A percentile compares a stretch with the other conserved stretches of the same genome.
Evolutionary conservation across 1,140 invertebrate genomes (phyloP).

Genomic region (Drosophila watanabei): DNA sequence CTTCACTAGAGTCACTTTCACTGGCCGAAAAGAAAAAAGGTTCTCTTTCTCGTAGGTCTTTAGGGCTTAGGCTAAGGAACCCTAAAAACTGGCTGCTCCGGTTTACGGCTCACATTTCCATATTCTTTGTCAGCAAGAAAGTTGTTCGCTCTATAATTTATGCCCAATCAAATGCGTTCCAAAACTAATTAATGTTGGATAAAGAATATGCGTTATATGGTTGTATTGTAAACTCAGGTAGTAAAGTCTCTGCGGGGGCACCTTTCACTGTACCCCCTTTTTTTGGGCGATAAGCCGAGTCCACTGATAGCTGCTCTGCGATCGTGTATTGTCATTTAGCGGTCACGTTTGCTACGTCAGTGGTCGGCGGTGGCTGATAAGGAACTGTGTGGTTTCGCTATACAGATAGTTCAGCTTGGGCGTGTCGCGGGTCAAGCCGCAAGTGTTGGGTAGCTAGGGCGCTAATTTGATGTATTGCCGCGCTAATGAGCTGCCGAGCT

Average conservation of each 20-base stretch:
- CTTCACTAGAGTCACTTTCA: constrained; percentile 65
- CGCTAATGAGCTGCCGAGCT: constrained; percentile 25
- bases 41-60: constrained; percentile 20
- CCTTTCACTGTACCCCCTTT: constrained; percentile 32
- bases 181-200: constrained; percentile 5
- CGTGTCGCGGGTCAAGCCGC: constrained; percentile 31
- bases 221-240: neutral
- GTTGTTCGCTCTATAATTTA: constrained; percentile 24
- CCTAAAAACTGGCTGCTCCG: constrained; percentile 37
- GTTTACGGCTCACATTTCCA: constrained; percentile 36
- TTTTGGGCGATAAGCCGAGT: constrained; percentile 17
- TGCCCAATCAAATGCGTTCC: constrained; percentile 19
- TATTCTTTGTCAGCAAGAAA: constrained; percentile 42
- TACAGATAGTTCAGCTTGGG: constrained; percentile 7
- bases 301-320: constrained; percentile 19
- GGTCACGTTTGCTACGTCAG: constrained; percentile 59
- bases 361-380: constrained; percentile 42
- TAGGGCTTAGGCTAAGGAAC: constrained; percentile 7
- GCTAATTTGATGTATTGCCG: constrained; percentile 66
- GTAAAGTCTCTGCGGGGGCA: constrained; percentile 13
- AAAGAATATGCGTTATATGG: neutral
- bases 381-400: constrained; percentile 8
- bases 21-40: constrained; percentile 21
- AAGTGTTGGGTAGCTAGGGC: constrained; percentile 29
- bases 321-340: constrained; percentile 61